Evolutionary conservation across 2,113 vertebrate genomes (phyloP), one percentile per base, ranked within the genome.

Genomic region (Oncorhynchus mykiss): DNA sequence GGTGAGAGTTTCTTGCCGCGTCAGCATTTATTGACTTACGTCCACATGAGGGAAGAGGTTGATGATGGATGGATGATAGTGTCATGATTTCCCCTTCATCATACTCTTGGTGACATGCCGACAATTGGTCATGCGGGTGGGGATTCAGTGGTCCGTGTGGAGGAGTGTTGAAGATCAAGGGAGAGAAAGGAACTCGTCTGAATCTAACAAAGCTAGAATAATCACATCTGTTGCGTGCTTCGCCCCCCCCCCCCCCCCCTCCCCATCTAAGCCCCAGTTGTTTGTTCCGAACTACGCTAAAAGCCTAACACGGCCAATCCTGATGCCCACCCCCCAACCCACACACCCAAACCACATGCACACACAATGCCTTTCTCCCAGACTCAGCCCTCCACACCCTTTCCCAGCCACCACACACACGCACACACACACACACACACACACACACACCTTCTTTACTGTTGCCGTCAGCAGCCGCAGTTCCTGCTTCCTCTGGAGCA

Each of bases 11-110:
- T 80, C 72, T 78, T 81, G 74, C 3, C 25, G 51, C 5, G 27
- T 75, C 82, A 77, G 85, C 82, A 78, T 51, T 60, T 75, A 51
- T 39, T 29, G 22, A 65, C 51, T 54, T 22, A 48, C 27, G 14
- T 29, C 72, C 59, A 77, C 2, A 22, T 8, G 31, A 54, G 70
- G 67, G 14, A 20, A 60, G 16, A 14, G n/a, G 6, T 9, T 60
- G 57, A 2, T 60, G 57, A 60, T 60, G 64, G 67, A 70, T 70
- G 39, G 20, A 39, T 67, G 66, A 9, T 45, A 9, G 39, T 45
- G 1, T 11, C 8, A 45, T 45, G 8, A 8, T 2, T 45, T 39
- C 8, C 39, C 8, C 8, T 39, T 39, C 5, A 9, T 39, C 39
- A 39, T 39, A 9, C 39, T 39, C 39, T 7, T 34, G 1, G 34